phyloP scores from a whole-genome alignment of 2,888 invertebrate species.

The Acrobasis consociella region DNA sequence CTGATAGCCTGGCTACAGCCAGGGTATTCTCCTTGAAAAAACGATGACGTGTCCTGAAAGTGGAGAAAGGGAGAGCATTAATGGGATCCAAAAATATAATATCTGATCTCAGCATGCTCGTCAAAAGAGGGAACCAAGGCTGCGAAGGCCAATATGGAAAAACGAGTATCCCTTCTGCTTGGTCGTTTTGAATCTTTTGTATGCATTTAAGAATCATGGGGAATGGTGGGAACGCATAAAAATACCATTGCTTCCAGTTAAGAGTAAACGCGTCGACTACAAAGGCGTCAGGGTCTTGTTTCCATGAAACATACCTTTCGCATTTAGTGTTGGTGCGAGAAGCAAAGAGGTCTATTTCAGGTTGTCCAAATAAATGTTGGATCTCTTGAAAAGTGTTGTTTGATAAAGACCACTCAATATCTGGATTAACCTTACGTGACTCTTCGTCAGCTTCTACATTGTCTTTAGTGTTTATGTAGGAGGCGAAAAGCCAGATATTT shows the following conservation, averaged over 20 bases:
- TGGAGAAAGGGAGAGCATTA: neutral
- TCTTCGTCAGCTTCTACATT: constrained; percentile 3
- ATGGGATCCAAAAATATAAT: too few species aligned
- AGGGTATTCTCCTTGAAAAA: constrained; percentile 9
- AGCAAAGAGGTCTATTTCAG: constrained; percentile 9
- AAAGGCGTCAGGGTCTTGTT: neutral
- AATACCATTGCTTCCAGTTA: neutral
- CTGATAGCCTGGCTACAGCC: neutral
- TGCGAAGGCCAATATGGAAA: neutral
- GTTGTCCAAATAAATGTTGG: neutral
- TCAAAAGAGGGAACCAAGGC: constrained; percentile 3
- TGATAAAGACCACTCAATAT: neutral
- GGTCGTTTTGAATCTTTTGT: constrained; percentile 6
- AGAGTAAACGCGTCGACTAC: constrained; percentile 4
- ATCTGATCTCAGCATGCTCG: neutral
- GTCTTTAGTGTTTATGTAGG: neutral
- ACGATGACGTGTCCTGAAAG: neutral
- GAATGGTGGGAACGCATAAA: constrained; percentile 15
- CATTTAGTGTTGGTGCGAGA: constrained; percentile 7
- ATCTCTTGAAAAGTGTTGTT: neutral
- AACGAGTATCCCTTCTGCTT: neutral
- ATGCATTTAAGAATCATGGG: constrained; percentile 3
- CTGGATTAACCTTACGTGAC: neutral
- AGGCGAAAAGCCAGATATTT: neutral
- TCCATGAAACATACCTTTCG: neutral